Base-by-base conservation (phyloP, 2,888 invertebrate genomes). In the Hipparchia semele region DNA sequence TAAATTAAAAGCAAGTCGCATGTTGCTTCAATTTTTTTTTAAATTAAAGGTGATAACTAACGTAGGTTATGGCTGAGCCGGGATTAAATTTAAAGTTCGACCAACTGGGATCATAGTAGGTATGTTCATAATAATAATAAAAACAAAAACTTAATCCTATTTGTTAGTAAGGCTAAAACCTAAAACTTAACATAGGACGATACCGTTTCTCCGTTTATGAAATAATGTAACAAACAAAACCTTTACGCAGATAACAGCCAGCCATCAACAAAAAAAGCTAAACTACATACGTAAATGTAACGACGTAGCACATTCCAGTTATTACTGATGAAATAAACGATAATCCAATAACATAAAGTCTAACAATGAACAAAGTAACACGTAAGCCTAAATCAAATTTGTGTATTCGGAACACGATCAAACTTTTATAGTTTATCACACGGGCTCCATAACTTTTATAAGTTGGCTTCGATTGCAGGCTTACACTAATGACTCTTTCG, bases 401-500 rank as follows among this genome's bases (percentile, higher is more conserved):
- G 68, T 73, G 67, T 75, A 75, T 70, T 77, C 77, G 58, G 68
- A 71, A 75, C 76, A 76, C 76, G 75, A 75, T 75, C 60, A 70
- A 77, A 77, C 72, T 77, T 76, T 73, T 72, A 73, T 77, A 77
- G 77, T 77, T 77, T 76, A 77, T 77, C 73, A 76, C 72, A 73
- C 69, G 72, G 74, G 73, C 73, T 77, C 71, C 72, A 73, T 78
- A 74, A 75, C 77, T 77, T 80, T 73, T 75, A 74, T 78, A 80
- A 80, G 71, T 73, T 77, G 64, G 74, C 75, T 77, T 78, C 78
- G 71, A 77, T 77, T 78, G 77, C 77, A 77, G 75, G 77, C 77
- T 77, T 78, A 74, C 60, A 75, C 78, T 77, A 78, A 78, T 79
- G 76, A 79, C 76, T 76, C 73, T 78, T 78, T 75, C 66, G 64